Evolutionary conservation across 2,797 vertebrate genomes (phyloP), one percentile per base, ranked within the genome.

Genomic region (Xyrichtys novacula): DNA sequence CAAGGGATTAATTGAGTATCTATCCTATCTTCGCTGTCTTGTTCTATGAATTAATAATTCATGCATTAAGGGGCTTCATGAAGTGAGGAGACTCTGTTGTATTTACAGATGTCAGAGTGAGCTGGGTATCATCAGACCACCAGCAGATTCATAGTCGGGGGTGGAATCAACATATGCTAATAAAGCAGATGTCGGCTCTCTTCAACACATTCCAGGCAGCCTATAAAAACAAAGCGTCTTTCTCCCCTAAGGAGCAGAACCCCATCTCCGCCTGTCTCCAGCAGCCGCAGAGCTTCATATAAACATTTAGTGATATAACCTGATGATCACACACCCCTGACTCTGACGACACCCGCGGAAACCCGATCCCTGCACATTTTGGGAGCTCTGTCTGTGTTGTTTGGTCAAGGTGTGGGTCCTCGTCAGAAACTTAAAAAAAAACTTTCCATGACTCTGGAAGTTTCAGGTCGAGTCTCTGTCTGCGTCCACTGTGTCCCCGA

Each of bases 41-140:
- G n/a, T n/a, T n/a, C n/a, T n/a, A n/a, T n/a, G n/a, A n/a, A n/a
- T n/a, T n/a, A n/a, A n/a, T n/a, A n/a, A n/a, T n/a, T n/a, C n/a
- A n/a, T n/a, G n/a, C 14, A 11, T 12, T 3, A 34, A 34, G 32
- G 32, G 32, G 32, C 10, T 6, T 12, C 10, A 12, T 34, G 8
- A 34, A 11, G 32, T 34, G 14, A 34, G 14, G 32, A 34, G 14
- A 34, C 32, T 12, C 32, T 11, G 10, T 34, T 34, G 32, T 34
- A 34, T 34, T 34, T 34, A 34, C 32, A 12, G 32, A 34, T 85
- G n/a, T n/a, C n/a, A n/a, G n/a, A n/a, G n/a, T n/a, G n/a, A n/a
- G n/a, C n/a, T n/a, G n/a, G n/a, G n/a, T n/a, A n/a, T n/a, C n/a
- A 91, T 92, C 88, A 91, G 92, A 89, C 91, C 92, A 91, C 92